Evolutionary conservation across 2,797 vertebrate species (phyloP).

Genomic region (Acestrorhynchus altus): DNA sequence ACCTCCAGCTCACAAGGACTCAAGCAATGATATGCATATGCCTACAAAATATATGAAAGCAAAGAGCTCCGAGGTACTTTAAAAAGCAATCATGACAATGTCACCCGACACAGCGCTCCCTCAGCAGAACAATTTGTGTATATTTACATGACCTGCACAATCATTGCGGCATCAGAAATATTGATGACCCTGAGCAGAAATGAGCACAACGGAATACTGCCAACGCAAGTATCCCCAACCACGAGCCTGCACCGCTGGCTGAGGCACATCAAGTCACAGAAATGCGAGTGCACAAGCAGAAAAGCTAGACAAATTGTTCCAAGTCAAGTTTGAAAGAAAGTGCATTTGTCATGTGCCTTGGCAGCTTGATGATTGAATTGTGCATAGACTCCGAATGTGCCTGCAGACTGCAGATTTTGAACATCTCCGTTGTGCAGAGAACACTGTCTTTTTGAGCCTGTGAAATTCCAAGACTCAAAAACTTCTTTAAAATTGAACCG

Average conservation of each 20-base stretch:
- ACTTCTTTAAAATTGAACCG: background rate
- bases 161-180: conserved; percentile 74
- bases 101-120: conserved; percentile 65
- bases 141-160: conserved; percentile 71
- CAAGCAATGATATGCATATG: conserved; percentile 26
- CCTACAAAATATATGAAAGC: conserved; percentile 32
- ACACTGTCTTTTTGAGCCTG: background rate
- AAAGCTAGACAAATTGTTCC: conserved; percentile 63
- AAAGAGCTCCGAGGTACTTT: conserved; percentile 33
- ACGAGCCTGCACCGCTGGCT: background rate
- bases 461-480: background rate
- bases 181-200: conserved; percentile 75
- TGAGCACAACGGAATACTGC: conserved; percentile 71
- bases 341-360: conserved; percentile 64
- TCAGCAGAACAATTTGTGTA: conserved; percentile 69
- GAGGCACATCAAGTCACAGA: conserved; percentile 57
- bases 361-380: conserved; percentile 41
- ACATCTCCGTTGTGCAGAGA: background rate
- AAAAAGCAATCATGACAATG: conserved; percentile 51
- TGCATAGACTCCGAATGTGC: conserved; percentile 59
- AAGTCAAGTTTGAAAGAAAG: conserved; percentile 72
- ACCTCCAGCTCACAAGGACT: conserved; percentile 41
- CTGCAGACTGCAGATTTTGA: conserved; percentile 49
- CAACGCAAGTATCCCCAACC: conserved; percentile 45
- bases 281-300: conserved; percentile 67